Evolutionary conservation across 2,113 vertebrate species (phyloP).

Genomic region (Eupsittula cactorum): DNA sequence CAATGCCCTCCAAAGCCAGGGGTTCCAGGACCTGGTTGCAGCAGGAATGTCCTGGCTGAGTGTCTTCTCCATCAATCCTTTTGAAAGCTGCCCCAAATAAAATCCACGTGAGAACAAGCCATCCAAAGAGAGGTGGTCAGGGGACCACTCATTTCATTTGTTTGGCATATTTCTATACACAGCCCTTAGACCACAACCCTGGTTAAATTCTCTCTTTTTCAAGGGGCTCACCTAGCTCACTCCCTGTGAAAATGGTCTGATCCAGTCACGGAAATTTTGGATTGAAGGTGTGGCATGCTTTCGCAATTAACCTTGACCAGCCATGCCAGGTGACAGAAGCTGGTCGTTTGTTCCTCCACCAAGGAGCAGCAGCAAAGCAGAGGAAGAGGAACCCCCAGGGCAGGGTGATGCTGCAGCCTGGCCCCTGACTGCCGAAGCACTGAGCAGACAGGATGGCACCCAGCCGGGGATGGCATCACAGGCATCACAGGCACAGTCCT

Average conservation of each 20-base stretch:
- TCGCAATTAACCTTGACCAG: background rate
- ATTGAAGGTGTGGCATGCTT: background rate
- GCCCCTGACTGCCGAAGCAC: fast-evolving
- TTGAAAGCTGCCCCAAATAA: background rate
- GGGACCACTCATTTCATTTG: fast-evolving
- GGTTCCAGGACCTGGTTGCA: background rate
- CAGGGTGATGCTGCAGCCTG: background rate
- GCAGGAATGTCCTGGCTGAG: background rate
- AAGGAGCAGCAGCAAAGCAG: background rate
- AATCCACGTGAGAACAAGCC: background rate
- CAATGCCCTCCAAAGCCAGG: fast-evolving
- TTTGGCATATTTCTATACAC: background rate
- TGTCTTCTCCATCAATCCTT: fast-evolving
- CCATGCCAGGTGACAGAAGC: background rate
- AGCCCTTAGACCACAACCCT: background rate
- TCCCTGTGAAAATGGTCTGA: background rate
- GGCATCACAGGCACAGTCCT: background rate
- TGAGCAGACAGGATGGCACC: fast-evolving
- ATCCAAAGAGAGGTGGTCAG: background rate
- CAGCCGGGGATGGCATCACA: background rate
- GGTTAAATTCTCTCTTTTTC: background rate
- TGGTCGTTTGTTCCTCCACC: background rate
- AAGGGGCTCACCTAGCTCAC: background rate
- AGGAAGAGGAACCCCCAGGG: background rate
- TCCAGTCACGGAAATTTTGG: background rate